Conservation (phyloP, 1,140 invertebrate species). For the Macrostomum lignano region DNA sequence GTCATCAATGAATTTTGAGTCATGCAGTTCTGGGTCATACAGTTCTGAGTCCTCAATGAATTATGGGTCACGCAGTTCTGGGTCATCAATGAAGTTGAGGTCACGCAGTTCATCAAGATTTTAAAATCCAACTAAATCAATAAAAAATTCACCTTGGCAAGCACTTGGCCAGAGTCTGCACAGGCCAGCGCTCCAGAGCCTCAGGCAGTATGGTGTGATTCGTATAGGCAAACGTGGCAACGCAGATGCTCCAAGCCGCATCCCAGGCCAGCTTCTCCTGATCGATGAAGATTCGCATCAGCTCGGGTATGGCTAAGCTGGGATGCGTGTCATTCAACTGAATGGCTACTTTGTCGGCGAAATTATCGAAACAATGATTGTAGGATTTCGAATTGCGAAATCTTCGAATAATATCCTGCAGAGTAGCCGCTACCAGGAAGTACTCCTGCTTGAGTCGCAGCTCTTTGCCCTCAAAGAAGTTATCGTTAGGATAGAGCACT, state of each 20-base stretch:
- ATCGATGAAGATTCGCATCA: slow-evolving; percentile 78
- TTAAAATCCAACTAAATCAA: no score
- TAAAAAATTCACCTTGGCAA: no score
- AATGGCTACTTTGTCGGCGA: slow-evolving; percentile 83
- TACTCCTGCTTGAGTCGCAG: slow-evolving; percentile 90
- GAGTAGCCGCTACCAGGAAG: slow-evolving; percentile 87
- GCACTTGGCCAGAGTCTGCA: slow-evolving; percentile 52
- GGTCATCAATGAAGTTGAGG: no score
- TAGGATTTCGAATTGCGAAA: slow-evolving; percentile 64
- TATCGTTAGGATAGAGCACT: slow-evolving; percentile 94
- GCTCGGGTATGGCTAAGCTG: slow-evolving; percentile 78
- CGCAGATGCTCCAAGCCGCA: slow-evolving; percentile 66
- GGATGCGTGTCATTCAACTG: slow-evolving; percentile 98
- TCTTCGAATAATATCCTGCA: slow-evolving; percentile 77
- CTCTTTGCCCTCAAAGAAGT: slow-evolving; percentile 73
- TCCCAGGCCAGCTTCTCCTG: slow-evolving; percentile 66
- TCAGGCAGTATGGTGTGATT: slow-evolving; percentile 95
- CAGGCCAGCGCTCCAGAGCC: slow-evolving; percentile 83
- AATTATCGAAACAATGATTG: slow-evolving; percentile 56
- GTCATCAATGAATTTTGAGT: no score
- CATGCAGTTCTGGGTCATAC: no score
- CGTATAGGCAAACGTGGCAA: slow-evolving; percentile 60
- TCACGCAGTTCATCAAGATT: no score
- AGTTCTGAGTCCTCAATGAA: no score
- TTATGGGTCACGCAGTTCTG: no score